Percentiles rank a stretch among this genome's conserved stretches.
These are phyloP conservation scores for Parasteatoda tepidariorum DNA, from an alignment of 1,140 invertebrate genomes.

Conservation along the genomic window DNA sequence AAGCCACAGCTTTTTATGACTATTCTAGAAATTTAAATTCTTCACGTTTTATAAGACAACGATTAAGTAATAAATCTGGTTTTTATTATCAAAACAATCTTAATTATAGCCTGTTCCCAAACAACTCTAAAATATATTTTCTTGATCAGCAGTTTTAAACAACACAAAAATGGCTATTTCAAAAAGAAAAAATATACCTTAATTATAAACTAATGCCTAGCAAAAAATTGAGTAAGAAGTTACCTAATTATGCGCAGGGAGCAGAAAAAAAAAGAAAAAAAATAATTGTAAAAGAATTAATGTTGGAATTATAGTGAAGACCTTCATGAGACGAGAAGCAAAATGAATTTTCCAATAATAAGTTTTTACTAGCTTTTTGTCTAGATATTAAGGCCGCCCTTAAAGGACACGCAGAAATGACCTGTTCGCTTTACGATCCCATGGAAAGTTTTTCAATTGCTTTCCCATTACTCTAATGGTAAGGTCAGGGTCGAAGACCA, in stretches of 20 bases:
- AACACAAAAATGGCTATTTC: no score
- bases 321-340: slow-evolving; percentile 1
- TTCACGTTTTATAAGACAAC: no score
- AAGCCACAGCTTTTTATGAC: no score
- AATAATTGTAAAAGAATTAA: slow-evolving; percentile 42
- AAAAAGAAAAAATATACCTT: no score
- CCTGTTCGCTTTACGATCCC: slow-evolving; percentile 35
- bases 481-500: slow-evolving; percentile 48
- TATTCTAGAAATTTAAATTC: no score
- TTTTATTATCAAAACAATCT: no score
- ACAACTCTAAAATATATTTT: no score
- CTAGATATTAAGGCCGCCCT: slow-evolving; percentile 10
- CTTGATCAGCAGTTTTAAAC: no score
- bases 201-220: no score
- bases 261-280: slow-evolving; percentile 13
- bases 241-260: not conserved
- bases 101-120: no score
- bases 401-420: slow-evolving; percentile 52
- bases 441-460: slow-evolving; percentile 27
- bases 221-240: no score
- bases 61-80: no score
- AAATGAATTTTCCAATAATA: slow-evolving; percentile 28
- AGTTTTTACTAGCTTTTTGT: slow-evolving; percentile 30
- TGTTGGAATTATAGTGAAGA: not conserved
- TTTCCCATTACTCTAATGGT: slow-evolving; percentile 48